A percentile compares a stretch with the other conserved stretches of the same genome.
Conservation (phyloP, 2,888 invertebrate species). For the Agelastica alni region DNA sequence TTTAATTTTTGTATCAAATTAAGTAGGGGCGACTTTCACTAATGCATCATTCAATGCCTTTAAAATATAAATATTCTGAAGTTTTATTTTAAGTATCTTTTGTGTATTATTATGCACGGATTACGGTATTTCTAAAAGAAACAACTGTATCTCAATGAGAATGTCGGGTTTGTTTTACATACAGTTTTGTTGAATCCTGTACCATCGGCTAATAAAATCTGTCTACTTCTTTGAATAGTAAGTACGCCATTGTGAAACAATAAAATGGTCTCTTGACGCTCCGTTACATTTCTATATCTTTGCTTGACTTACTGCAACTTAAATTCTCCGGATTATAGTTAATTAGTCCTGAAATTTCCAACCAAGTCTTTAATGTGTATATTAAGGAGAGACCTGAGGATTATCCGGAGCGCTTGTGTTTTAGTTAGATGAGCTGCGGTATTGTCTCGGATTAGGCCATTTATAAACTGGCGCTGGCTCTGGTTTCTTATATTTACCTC, state of each 20-base stretch:
- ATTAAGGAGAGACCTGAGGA: constrained; percentile 28
- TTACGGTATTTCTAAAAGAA: no score
- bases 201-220: no score
- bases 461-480: constrained; percentile 11
- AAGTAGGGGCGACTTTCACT: no score
- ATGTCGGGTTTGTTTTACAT: no score
- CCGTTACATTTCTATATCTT: constrained; percentile 18
- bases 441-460: constrained; percentile 23
- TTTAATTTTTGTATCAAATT: no score
- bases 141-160: no score
- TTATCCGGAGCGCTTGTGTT: constrained; percentile 19
- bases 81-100: no score
- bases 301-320: constrained; percentile 31
- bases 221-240: background rate
- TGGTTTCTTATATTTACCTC: constrained; percentile 13
- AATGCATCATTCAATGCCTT: no score
- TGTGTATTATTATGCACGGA: no score
- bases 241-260: background rate
- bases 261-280: background rate
- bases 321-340: constrained; percentile 35
- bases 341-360: constrained; percentile 31
- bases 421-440: constrained; percentile 24
- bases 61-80: no score
- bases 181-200: no score
- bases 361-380: constrained; percentile 25